Evolutionary conservation across 2,113 vertebrate species (phyloP).

Genomic region (Chascanopsetta lugubris): DNA sequence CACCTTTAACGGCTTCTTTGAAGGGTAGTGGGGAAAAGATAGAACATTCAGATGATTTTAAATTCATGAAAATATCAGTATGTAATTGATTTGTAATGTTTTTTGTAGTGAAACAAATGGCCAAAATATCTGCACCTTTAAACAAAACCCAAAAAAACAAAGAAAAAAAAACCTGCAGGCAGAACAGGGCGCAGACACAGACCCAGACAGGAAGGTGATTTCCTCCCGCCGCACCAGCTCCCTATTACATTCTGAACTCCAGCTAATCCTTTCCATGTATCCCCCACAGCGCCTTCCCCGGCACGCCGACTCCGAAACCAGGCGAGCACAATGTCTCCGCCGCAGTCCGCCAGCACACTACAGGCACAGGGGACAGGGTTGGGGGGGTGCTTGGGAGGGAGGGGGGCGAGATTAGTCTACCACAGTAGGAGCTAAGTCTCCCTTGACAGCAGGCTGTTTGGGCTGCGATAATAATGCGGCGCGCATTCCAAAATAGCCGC

Average conservation of each 20-base stretch:
- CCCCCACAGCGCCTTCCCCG: conserved; percentile 40
- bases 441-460: conserved; percentile 38
- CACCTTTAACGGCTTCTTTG: no score
- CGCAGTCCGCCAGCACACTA: conserved; percentile 35
- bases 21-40: no score
- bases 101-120: no score
- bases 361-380: conserved; percentile 16
- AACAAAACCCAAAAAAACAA: no score
- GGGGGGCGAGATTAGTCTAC: conserved; percentile 59
- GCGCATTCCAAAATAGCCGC: conserved; percentile 27
- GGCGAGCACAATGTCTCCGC: conserved; percentile 32
- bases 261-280: conserved; percentile 61
- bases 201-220: conserved; percentile 67
- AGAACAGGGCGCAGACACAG: conserved; percentile 53
- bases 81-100: no score
- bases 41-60: no score
- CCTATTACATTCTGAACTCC: conserved; percentile 66
- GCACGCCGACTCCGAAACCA: conserved; percentile 54
- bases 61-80: no score
- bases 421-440: conserved; percentile 43
- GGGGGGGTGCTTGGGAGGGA: no score
- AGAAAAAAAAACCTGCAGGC: no score
- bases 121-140: no score
- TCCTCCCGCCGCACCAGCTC: conserved; percentile 49
- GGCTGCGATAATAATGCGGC: conserved; percentile 45